Evolutionary conservation across 2,113 vertebrate genomes (phyloP).

Genomic region (Copsychus sechellarum): DNA sequence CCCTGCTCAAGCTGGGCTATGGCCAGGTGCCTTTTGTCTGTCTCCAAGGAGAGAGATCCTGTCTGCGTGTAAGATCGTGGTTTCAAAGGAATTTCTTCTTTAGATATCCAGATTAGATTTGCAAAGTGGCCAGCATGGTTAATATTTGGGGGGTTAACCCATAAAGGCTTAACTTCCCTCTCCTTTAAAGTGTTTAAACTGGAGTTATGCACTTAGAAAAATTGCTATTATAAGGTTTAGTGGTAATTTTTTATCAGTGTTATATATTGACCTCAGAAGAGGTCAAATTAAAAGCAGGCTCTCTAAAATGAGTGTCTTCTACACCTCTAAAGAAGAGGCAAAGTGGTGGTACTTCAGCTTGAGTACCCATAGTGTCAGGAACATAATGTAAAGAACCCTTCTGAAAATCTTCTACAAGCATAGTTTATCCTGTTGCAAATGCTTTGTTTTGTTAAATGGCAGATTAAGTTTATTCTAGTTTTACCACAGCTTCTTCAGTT

Average conservation of each 20-base stretch:
- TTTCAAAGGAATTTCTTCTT: background rate
- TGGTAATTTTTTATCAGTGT: background rate
- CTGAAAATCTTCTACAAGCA: background rate
- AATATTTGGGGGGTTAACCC: background rate
- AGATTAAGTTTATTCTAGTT: background rate
- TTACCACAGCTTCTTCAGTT: background rate
- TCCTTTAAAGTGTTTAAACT: background rate
- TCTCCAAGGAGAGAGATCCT: background rate
- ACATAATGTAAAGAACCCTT: background rate
- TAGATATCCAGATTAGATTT: background rate
- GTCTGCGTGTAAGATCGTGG: background rate
- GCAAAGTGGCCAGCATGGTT: background rate
- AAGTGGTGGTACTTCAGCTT: background rate
- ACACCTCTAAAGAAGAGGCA: background rate
- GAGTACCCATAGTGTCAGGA: background rate
- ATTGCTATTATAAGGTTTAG: background rate
- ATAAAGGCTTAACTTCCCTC: background rate
- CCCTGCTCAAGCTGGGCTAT: background rate
- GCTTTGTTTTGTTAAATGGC: background rate
- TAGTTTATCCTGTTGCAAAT: background rate
- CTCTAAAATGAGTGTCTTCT: background rate
- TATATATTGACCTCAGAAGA: background rate
- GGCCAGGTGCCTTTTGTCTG: background rate
- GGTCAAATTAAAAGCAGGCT: background rate
- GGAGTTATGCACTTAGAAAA: background rate